Evolutionary conservation across 2,888 invertebrate species (phyloP).

Genomic region (Scaptomyza reducta): DNA sequence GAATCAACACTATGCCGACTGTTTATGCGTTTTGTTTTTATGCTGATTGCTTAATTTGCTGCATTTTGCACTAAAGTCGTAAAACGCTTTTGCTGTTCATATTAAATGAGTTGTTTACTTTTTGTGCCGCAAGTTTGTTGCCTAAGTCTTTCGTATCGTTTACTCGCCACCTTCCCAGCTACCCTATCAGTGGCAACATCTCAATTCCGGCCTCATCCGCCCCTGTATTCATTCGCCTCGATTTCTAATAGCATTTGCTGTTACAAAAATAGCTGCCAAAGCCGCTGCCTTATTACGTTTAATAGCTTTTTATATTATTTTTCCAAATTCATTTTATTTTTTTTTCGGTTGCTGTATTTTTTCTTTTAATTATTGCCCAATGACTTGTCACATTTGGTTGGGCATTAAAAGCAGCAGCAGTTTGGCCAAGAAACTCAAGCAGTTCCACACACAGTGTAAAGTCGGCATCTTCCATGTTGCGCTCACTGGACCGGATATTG

Average conservation of each 20-base stretch:
- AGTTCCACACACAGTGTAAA: not conserved
- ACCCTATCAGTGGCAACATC: constrained; percentile 7
- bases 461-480: constrained; percentile 34
- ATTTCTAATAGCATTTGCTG: constrained; percentile 54
- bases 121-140: constrained; percentile 76
- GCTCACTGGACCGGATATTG: constrained; percentile 64
- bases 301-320: constrained; percentile 71
- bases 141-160: constrained; percentile 66
- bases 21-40: constrained; percentile 72
- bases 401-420: constrained; percentile 50
- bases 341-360: constrained; percentile 46
- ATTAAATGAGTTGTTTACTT: constrained; percentile 64
- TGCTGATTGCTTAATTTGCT: constrained; percentile 80
- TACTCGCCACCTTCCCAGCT: constrained; percentile 8
- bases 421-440: constrained; percentile 14
- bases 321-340: not conserved
- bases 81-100: constrained; percentile 59
- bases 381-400: constrained; percentile 76
- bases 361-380: constrained; percentile 79
- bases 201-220: constrained; percentile 27
- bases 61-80: constrained; percentile 76
- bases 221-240: constrained; percentile 39
- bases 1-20: constrained; percentile 49
- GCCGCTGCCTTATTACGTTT: constrained; percentile 76
- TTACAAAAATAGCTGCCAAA: constrained; percentile 58